phyloP scores from a whole-genome alignment of 2,797 vertebrate species.

The Argentina silus region DNA sequence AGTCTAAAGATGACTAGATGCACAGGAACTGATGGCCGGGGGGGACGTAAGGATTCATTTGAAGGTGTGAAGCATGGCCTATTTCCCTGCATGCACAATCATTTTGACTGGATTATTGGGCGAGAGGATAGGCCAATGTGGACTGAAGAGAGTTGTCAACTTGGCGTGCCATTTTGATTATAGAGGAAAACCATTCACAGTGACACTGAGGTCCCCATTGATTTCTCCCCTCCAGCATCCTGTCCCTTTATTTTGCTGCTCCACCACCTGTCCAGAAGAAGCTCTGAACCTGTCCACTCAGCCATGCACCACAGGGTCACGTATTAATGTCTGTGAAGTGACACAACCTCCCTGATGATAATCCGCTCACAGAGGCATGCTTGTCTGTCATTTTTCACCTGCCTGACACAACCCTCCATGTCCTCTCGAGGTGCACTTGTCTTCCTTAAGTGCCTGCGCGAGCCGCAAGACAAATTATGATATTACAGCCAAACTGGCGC shows the following conservation, averaged over 20 bases:
- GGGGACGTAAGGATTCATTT: too few relatives aligned
- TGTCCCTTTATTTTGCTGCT: conserved; percentile 61
- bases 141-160: not conserved
- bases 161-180: not conserved
- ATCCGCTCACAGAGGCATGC: conserved; percentile 46
- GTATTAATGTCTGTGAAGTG: conserved; percentile 72
- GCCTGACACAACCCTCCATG: conserved; percentile 63
- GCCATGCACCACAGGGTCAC: conserved; percentile 59
- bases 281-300: conserved; percentile 53
- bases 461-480: conserved; percentile 69
- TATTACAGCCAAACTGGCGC: conserved; percentile 69
- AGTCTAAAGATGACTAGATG: too few relatives aligned
- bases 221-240: conserved; percentile 60
- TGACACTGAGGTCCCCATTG: not conserved
- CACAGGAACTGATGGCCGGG: too few relatives aligned
- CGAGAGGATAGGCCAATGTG: not conserved
- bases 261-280: conserved; percentile 57
- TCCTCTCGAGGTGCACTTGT: conserved; percentile 62
- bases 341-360: conserved; percentile 66
- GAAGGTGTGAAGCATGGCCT: not conserved
- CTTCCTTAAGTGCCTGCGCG: conserved; percentile 67
- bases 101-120: not conserved
- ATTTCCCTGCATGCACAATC: not conserved
- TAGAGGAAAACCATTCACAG: not conserved
- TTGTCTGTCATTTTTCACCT: conserved; percentile 72